These are phyloP conservation scores for Rhizomys pruinosus DNA, from an alignment of 2,113 vertebrate species.

Conservation along the genomic window DNA sequence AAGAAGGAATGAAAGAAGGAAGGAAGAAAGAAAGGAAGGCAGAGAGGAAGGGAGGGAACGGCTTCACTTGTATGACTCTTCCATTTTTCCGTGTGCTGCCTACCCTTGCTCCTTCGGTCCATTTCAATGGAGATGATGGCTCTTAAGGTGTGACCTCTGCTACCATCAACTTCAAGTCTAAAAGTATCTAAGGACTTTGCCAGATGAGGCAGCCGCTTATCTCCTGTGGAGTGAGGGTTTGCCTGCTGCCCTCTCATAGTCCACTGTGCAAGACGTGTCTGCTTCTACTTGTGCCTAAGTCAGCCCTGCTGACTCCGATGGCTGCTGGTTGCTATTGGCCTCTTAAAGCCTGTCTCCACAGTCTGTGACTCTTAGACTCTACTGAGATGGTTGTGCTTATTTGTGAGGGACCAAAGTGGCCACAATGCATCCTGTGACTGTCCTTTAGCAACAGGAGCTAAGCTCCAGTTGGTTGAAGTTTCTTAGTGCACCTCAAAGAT, in stretches of 20 bases:
- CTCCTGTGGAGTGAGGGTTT: not conserved
- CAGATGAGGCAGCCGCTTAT: not conserved
- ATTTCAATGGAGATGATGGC: not conserved
- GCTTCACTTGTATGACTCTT: accelerated
- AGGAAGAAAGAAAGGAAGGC: not conserved
- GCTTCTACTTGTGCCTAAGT: not conserved
- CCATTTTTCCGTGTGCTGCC: not conserved
- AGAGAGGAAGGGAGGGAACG: too few species aligned
- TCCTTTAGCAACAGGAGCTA: not conserved
- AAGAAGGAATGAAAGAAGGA: not conserved
- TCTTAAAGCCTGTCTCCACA: not conserved
- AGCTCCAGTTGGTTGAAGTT: not conserved
- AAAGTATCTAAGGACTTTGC: not conserved
- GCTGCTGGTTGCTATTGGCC: not conserved
- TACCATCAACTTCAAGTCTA: not conserved
- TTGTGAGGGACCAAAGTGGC: not conserved
- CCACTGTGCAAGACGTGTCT: not conserved
- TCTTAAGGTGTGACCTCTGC: not conserved
- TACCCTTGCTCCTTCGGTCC: not conserved
- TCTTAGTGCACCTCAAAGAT: not conserved
- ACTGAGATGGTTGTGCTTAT: not conserved
- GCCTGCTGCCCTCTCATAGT: not conserved
- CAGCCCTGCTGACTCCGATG: not conserved
- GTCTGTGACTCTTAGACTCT: not conserved
- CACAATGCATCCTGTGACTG: not conserved